Base-by-base conservation (phyloP, 1,140 invertebrate genomes). In the Onthophagus taurus region DNA sequence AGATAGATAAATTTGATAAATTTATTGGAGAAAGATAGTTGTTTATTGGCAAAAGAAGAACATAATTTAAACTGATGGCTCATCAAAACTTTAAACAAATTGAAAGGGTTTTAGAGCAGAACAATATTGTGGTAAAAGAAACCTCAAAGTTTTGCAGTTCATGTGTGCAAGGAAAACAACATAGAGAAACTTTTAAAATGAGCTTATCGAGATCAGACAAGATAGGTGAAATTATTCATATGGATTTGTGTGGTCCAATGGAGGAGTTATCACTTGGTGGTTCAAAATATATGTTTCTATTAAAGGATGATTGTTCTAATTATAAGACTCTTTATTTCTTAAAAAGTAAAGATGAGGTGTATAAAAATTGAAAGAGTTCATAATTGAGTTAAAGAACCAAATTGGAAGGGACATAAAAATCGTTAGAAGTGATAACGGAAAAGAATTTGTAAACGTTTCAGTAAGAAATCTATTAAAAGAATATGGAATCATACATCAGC, bases 201-300 rank as follows among this genome's bases (percentile, higher is more conserved):
- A 43, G 26, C 13, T n/a, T 34, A 20, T 18, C 18, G 5, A 34
- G 43, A 18, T 39, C 50, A n/a, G 42, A 3, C 18, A 29, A 44
- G 34, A 19, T 31, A 39, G 9, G 36, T 5, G 43, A 47, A 20
- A 11, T 53, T 19, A 45, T 67, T 4, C 63, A 69, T 50, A 45
- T 58, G 1, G 65, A 69, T 52, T 33, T 67, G 5, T 66, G 61
- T 53, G 66, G 66, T 16, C 63, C 61, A n/a, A 64, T 66, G 58
- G 53, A 58, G 37, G 57, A 51, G 2, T 16, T 14, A 11, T 66
- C 61, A 8, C 33, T 55, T 12, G 59, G 63, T 26, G 59, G 58
- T 18, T 50, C 48, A 2, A 51, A 51, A 11, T 65, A 61, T 41
- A 55, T 63, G 17, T 23, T 60, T 2, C 51, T 55, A 12, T 59